Conservation (phyloP, 2,888 invertebrate species). For the Drosophila pseudotakahashii region DNA sequence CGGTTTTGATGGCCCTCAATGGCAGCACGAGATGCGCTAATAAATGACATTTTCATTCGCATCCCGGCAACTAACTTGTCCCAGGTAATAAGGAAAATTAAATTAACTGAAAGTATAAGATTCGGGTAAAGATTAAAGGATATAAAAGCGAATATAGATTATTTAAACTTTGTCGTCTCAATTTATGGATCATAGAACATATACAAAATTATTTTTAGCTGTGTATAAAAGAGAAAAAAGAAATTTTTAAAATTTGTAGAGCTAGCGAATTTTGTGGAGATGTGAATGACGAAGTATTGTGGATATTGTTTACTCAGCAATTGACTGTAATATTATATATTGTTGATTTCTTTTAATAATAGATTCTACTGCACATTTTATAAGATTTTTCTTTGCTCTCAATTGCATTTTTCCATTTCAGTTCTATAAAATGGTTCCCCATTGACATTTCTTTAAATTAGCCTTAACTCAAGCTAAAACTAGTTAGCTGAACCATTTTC, state of each 20-base stretch:
- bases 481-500: background rate
- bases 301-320: background rate
- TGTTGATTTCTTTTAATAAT: background rate
- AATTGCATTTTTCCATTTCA: background rate
- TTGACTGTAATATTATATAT: background rate
- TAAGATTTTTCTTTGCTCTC: too few species aligned
- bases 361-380: too few species aligned
- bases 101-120: slow-evolving; percentile 36
- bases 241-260: background rate
- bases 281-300: background rate
- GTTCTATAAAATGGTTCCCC: background rate
- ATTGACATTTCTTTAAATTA: background rate
- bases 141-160: background rate
- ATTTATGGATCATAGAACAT: too few species aligned
- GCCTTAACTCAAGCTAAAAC: background rate
- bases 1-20: slow-evolving; percentile 62
- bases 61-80: slow-evolving; percentile 23
- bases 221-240: background rate
- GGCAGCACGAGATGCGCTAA: slow-evolving; percentile 60
- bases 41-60: slow-evolving; percentile 63
- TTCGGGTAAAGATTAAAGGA: background rate
- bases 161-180: too few species aligned
- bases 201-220: background rate
- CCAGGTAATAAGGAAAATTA: slow-evolving; percentile 35
- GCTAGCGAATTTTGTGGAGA: background rate